Conservation (phyloP, 2,113 vertebrate species). For the Athene cunicularia region DNA sequence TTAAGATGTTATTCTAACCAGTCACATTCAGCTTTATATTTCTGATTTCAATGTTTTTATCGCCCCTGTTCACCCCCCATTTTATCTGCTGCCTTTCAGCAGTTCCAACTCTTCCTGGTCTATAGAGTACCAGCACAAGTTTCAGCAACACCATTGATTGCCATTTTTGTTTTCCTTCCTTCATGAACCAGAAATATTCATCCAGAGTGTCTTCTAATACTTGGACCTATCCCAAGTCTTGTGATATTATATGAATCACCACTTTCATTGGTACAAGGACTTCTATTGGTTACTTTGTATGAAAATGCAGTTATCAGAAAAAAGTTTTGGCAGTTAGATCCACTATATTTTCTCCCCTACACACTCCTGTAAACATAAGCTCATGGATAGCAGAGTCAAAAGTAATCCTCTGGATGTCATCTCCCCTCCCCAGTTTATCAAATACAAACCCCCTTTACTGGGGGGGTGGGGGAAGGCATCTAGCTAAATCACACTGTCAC, state of each 20-base stretch:
- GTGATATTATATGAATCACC: not conserved
- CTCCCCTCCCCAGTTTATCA: not conserved
- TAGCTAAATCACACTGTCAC: not conserved
- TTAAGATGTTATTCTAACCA: not conserved
- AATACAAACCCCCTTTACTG: not conserved
- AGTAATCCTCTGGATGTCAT: not conserved
- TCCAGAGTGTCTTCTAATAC: not conserved
- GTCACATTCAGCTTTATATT: not conserved
- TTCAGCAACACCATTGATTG: not conserved
- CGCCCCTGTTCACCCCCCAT: not conserved
- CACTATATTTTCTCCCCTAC: not conserved
- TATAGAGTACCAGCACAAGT: not conserved
- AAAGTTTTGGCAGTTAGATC: not conserved
- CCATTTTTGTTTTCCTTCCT: not conserved
- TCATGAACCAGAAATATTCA: not conserved
- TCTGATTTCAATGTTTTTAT: not conserved
- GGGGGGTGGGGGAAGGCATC: rapidly evolving
- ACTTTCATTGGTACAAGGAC: not conserved
- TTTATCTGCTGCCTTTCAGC: not conserved
- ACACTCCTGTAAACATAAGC: not conserved
- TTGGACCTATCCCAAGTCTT: not conserved
- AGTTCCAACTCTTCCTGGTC: not conserved
- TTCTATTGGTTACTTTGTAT: not conserved
- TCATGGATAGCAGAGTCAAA: not conserved
- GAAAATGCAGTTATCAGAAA: not conserved